Base-by-base conservation (phyloP, 1,140 invertebrate species). In the Acromyrmex charruanus region DNA sequence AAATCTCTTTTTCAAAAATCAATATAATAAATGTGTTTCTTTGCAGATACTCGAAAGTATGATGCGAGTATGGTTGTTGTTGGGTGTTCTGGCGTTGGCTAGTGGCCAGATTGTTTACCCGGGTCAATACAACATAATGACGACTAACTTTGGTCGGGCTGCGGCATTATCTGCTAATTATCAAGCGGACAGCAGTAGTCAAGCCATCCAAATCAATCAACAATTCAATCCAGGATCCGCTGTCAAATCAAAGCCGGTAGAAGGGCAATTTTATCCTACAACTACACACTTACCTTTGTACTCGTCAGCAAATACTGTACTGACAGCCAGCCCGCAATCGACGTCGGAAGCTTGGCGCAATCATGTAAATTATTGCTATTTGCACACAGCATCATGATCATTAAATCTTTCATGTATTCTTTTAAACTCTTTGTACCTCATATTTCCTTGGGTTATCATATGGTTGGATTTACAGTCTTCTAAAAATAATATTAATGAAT, bases 41-140 rank as follows among this genome's bases (percentile, higher is more conserved):
- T 69, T 58, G 14, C 21, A 85, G 82, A 71, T 28, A 55, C 5
- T 55, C n/a, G 3, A 28, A 79, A 66, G 12, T 4, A 85, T 85
- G 82, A 10, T 35, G 1, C n/a, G 3, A 49, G 14, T 55, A 1
- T 16, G 25, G 10, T 4, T 90, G 9, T 16, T 93, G 4, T n/a
- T 93, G 9, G 55, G 69, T 10, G 21, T 92, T 9, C 4, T 86
- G 79, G 84, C 77, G 7, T 53, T 71, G 25, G 39, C 12, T 31
- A 39, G 74, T 5, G 88, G 68, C 4, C 93, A 94, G 72, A 21
- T 94, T 21, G 49, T 93, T 53, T 94, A 92, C 59, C 94, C 94
- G 0, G 93, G 94, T 66, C 75, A 94, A 59, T 90, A 81, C 10
- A 89, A 90, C 21, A 77, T 7, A 7, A 77, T 91, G 49, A 72